Base-by-base conservation (phyloP, 2,888 invertebrate genomes). In the Tetramorium bicarinatum region DNA sequence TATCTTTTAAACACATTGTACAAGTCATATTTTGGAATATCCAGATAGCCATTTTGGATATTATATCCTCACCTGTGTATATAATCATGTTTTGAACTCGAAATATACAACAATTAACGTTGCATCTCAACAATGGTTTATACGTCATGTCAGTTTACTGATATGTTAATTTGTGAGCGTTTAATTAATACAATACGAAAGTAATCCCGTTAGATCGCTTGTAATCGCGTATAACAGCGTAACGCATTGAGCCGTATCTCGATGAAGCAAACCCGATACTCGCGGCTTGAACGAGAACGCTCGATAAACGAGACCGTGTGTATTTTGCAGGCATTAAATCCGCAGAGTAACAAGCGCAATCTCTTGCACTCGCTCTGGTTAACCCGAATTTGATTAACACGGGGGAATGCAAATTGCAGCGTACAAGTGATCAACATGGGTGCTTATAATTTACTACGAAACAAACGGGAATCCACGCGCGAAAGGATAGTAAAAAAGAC, bases 351-450 rank as follows among this genome's bases (percentile, higher is more conserved):
- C 79, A 79, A 71, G 79, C 47, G 25, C 79, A 59, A 47, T 79
- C 79, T 71, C 71, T 71, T 47, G 56, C 47, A 59, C 34, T 47
- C 59, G 47, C 71, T 79, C 38, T 38, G 79, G 59, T 79, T 79
- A 79, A 79, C 59, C 59, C 79, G 38, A 38, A 59, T 59, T 79
- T 47, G 71, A 79, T 71, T 71, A 71, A 71, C 71, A 47, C 59
- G 25, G 13, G 54, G 29, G 44, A 41, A 67, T 54, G 67, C 67
- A 67, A 77, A 67, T 67, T 67, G 77, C 54, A 41, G 41, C 54
- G n/a, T 77, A 67, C 41, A 79, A 66, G 18, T 49, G 79, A 79
- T 47, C 59, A 59, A 38, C 71, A 38, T 7, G 71, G 21, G 18
- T n/a, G 59, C 79, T 59, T 38, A 69, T 59, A 71, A 79, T 79